Conservation (phyloP, 2,797 vertebrate species). For the Gadopsis marmoratus region DNA sequence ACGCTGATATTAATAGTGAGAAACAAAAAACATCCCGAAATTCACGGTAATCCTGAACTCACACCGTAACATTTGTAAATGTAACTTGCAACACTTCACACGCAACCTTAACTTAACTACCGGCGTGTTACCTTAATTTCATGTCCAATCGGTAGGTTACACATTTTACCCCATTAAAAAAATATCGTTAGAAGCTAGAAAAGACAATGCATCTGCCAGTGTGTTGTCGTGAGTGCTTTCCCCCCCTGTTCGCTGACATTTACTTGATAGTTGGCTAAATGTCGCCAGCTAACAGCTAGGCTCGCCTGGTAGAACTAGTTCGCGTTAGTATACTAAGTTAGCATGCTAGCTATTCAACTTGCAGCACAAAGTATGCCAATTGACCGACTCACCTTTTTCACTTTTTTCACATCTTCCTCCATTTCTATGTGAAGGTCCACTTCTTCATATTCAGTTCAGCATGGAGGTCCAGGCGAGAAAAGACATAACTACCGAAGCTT, state of each 20-base stretch:
- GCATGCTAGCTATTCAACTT: slow-evolving; percentile 47
- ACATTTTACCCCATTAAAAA: too few relatives aligned
- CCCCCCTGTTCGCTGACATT: neutral
- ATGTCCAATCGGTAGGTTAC: accelerated
- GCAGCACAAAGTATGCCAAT: slow-evolving; percentile 21
- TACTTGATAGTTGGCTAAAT: slow-evolving; percentile 6
- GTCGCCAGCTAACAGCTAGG: slow-evolving; percentile 28
- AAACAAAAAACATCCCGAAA: neutral
- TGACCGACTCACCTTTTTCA: slow-evolving; percentile 86
- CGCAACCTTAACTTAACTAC: neutral
- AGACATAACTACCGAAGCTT: slow-evolving; percentile 52
- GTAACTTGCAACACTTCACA: neutral
- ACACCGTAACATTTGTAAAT: neutral
- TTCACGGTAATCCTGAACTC: neutral
- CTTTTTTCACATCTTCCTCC: slow-evolving; percentile 92
- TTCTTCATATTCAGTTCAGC: slow-evolving; percentile 83
- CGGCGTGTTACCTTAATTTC: too few relatives aligned
- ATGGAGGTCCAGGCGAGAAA: slow-evolving; percentile 58
- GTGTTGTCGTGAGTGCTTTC: neutral
- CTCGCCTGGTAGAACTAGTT: slow-evolving; percentile 37
- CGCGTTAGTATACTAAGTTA: slow-evolving; percentile 28
- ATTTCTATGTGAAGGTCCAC: slow-evolving; percentile 84
- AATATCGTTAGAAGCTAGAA: accelerated
- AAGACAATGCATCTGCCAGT: neutral
- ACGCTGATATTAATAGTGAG: neutral